These are phyloP conservation scores for Euphonia xanthogaster DNA, from an alignment of 2,797 vertebrate species.

Conservation along the genomic window DNA sequence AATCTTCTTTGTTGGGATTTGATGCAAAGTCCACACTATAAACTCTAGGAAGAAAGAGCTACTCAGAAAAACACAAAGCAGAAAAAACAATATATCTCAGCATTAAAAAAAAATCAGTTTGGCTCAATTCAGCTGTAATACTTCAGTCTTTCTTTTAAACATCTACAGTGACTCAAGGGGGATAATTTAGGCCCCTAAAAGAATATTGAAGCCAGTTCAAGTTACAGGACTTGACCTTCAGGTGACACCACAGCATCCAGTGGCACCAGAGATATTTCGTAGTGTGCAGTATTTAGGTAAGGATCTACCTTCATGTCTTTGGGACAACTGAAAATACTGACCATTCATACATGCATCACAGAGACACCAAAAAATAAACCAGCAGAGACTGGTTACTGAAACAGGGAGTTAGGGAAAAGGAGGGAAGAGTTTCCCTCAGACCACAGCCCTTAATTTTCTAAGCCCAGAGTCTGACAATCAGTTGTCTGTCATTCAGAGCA, in stretches of 20 bases:
- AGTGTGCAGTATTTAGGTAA: background rate
- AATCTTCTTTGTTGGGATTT: background rate
- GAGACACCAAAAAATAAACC: background rate
- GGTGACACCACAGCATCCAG: background rate
- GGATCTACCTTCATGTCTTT: background rate
- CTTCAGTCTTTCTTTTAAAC: background rate
- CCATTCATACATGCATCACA: background rate
- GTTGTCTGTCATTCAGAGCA: background rate
- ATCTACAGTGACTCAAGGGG: background rate
- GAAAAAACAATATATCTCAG: background rate
- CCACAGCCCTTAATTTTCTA: background rate
- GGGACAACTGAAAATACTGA: background rate
- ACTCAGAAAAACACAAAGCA: background rate
- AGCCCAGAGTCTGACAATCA: background rate
- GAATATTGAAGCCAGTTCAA: background rate
- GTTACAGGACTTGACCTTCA: background rate
- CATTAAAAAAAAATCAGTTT: background rate
- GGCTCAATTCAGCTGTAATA: background rate
- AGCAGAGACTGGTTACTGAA: background rate
- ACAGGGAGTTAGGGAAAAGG: background rate
- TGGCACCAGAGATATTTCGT: background rate
- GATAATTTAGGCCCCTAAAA: background rate
- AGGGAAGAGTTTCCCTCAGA: background rate
- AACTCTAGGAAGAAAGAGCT: background rate
- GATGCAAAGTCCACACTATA: background rate